Evolutionary conservation across 2,888 invertebrate species (phyloP).

Genomic region (Xanthorhoe designata): DNA sequence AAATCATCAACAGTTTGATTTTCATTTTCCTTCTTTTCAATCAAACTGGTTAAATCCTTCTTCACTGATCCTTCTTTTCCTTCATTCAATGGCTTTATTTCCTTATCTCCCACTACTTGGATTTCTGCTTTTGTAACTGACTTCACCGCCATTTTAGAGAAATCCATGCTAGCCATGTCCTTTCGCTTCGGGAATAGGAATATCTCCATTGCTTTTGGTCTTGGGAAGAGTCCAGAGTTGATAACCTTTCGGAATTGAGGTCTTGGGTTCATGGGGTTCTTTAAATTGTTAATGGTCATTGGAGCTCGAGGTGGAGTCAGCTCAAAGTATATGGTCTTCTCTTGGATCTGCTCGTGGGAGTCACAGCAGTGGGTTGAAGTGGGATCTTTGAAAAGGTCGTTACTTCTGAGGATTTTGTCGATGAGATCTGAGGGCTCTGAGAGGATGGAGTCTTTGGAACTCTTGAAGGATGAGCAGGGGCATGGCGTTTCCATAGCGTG

Average conservation of each 20-base stretch:
- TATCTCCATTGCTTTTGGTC: conserved; percentile 68
- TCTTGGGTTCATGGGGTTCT: conserved; percentile 18
- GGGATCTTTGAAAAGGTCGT: conserved; percentile 67
- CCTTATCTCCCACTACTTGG: conserved; percentile 65
- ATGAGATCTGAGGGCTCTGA: conserved; percentile 61
- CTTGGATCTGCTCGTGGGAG: conserved; percentile 68
- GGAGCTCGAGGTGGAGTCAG: conserved; percentile 53
- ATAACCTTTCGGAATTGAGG: conserved; percentile 12
- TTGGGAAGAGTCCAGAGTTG: conserved; percentile 33
- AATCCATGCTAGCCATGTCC: conserved; percentile 46
- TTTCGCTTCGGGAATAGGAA: conserved; percentile 70
- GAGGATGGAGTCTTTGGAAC: conserved; percentile 52
- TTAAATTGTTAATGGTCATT: conserved; percentile 37
- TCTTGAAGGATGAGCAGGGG: conserved; percentile 60
- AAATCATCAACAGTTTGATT: conserved; percentile 10
- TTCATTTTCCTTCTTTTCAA: conserved; percentile 44
- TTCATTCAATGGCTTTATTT: conserved; percentile 52
- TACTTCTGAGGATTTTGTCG: conserved; percentile 64
- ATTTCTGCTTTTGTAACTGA: conserved; percentile 57
- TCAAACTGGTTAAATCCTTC: conserved; percentile 60
- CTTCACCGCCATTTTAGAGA: conserved; percentile 41
- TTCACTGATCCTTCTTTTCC: conserved; percentile 53
- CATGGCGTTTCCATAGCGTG: conserved; percentile 59
- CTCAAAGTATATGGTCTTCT: conserved; percentile 67
- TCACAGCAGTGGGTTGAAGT: conserved; percentile 68